These are phyloP conservation scores for Cyrtodaria siliqua DNA, from an alignment of 2,888 invertebrate species.

Conservation along the genomic window DNA sequence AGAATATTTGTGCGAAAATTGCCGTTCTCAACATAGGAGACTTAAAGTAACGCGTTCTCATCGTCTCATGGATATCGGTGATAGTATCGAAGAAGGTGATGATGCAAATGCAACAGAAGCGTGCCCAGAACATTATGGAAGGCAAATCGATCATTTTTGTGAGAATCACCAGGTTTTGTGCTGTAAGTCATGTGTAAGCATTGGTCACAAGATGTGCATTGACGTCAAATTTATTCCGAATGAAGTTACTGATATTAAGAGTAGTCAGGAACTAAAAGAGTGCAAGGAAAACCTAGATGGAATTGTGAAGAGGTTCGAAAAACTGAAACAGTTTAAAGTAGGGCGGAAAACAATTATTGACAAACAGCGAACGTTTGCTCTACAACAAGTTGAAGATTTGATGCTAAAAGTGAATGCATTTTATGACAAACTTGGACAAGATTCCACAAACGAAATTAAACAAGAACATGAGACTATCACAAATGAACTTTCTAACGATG, in stretches of 20 bases:
- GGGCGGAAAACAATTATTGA: background rate
- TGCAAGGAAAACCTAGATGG: background rate
- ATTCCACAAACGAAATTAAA: constrained; percentile 8
- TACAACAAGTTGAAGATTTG: background rate
- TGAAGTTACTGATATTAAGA: background rate
- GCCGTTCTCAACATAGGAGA: constrained; percentile 23
- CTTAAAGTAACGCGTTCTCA: constrained; percentile 22
- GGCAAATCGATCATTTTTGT: constrained; percentile 23
- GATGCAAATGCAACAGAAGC: constrained; percentile 8
- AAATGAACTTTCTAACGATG: constrained; percentile 5
- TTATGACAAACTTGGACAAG: constrained; percentile 20
- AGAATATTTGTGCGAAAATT: constrained; percentile 20
- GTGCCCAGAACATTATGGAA: constrained; percentile 32
- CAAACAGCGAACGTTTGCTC: background rate
- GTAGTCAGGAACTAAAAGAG: constrained; percentile 6
- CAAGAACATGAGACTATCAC: constrained; percentile 10
- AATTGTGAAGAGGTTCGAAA: background rate
- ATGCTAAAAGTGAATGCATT: background rate
- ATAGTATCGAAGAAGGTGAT: background rate
- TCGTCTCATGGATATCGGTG: constrained; percentile 15
- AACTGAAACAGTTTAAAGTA: background rate
- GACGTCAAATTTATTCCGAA: constrained; percentile 15
- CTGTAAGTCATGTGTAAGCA: constrained; percentile 23
- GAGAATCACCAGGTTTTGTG: constrained; percentile 28
- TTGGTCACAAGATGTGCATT: constrained; percentile 19